Conservation (phyloP, 2,113 vertebrate species). For the Leptodactylus fuscus region DNA sequence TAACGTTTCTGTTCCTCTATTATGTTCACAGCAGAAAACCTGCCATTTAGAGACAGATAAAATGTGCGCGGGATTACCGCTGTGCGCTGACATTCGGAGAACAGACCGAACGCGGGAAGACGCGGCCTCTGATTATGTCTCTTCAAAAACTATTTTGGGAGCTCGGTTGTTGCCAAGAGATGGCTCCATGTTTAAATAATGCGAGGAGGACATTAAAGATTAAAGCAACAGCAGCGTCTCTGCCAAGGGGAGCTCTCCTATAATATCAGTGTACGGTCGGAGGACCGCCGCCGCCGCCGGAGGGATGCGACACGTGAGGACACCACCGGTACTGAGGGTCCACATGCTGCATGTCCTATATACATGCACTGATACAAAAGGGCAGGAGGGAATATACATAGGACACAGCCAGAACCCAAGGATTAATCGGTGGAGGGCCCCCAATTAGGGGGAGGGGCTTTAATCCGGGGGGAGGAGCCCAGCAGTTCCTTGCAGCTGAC, state of each 20-base stretch:
- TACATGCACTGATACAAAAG: too few species aligned
- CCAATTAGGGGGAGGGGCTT: neutral
- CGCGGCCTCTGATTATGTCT: neutral
- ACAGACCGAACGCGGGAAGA: neutral
- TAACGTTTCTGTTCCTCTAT: neutral
- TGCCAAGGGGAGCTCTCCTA: neutral
- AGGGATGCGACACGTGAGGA: too few species aligned
- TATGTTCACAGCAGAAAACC: neutral
- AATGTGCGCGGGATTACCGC: neutral
- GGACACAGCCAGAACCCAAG: neutral
- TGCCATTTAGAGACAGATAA: neutral
- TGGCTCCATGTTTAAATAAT: conserved; percentile 50
- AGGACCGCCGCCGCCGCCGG: too few species aligned
- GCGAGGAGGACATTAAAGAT: conserved; percentile 31
- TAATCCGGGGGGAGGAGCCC: neutral
- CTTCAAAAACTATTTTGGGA: conserved; percentile 44
- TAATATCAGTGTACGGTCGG: neutral
- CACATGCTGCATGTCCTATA: too few species aligned
- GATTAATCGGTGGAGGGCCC: neutral
- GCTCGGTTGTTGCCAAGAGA: conserved; percentile 50
- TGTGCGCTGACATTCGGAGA: neutral
- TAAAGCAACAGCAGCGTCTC: neutral
- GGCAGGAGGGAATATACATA: too few species aligned
- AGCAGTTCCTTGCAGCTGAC: neutral
- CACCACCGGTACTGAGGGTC: too few species aligned